Base-by-base conservation (phyloP, 2,797 vertebrate species). In the Eulemur mongoz region DNA sequence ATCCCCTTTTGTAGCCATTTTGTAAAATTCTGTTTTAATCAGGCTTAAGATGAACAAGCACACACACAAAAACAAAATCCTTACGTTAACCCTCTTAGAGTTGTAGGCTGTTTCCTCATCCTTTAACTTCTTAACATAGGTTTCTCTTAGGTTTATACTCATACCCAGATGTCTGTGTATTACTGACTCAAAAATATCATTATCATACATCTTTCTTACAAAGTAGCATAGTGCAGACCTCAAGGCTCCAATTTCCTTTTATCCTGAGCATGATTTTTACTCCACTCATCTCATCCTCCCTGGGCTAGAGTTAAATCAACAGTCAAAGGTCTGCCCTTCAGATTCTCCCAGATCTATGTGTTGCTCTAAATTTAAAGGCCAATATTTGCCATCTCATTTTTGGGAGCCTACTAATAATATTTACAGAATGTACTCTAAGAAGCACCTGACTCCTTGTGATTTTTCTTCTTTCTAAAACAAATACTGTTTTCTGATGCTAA, bases 181-280 rank as follows among this genome's bases (percentile, higher is more conserved):
- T 80, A 89, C 38, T 89, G 69, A 84, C 35, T 95, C 65, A 94
- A 86, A 89, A 91, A 92, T 76, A 89, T 35, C 93, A 94, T 94
- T 38, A 94, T 85, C 69, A 30, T 45, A 89, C 12, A 27, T 93
- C 86, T 94, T 73, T 35, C 79, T 93, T 82, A 88, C 7, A 40
- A 95, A 93, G 89, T 27, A 75, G 30, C 50, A 52, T 10, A 72
- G n/a, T 72, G 13, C 23, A 82, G 76, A 96, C 65, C 86, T 82
- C 48, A 81, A 82, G 75, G 83, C 43, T 78, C 45, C 92, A 94
- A 70, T 95, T 93, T 95, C 79, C 45, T 84, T 97, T 48, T 79
- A 38, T 43, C 15, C 13, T 45, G 87, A 59, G 63, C 80, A 89
- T 81, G 32, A 73, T 89, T 94, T 95, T 91, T 83, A 81, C 43